Conservation (phyloP, 2,888 invertebrate species). For the Pardosa pseudoannulata region DNA sequence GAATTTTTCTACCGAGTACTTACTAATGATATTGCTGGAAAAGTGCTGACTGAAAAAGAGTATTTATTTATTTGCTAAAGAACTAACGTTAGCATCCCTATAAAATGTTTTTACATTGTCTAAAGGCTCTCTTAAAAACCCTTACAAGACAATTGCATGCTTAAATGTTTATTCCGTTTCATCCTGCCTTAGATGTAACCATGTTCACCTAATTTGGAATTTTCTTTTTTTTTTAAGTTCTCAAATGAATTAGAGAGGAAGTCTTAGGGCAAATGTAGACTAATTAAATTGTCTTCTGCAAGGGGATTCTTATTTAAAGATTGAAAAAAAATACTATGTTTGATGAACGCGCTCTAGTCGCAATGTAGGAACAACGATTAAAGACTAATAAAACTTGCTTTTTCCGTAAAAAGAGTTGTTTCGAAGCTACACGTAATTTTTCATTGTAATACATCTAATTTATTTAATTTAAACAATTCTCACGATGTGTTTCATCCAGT, state of each 20-base stretch:
- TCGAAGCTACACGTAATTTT: not conserved
- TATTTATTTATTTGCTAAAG: slow-evolving; percentile 39
- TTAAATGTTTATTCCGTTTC: slow-evolving; percentile 33
- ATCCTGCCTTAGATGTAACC: not conserved
- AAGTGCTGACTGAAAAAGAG: slow-evolving; percentile 10
- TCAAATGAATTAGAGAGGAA: slow-evolving; percentile 34
- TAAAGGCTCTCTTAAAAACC: slow-evolving; percentile 24
- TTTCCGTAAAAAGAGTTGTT: not conserved
- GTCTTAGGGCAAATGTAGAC: slow-evolving; percentile 30
- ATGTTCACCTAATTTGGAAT: slow-evolving; percentile 38
- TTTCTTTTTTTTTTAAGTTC: slow-evolving; percentile 2
- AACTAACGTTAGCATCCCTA: slow-evolving; percentile 26
- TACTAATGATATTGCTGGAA: slow-evolving; percentile 40
- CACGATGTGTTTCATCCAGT: no score
- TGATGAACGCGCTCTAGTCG: slow-evolving; percentile 15
- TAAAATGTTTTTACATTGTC: slow-evolving; percentile 30
- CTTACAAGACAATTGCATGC: slow-evolving; percentile 12
- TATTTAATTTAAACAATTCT: no score
- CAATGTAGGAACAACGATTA: not conserved
- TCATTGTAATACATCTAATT: not conserved
- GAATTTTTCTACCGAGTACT: slow-evolving; percentile 25
- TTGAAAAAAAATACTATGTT: not conserved
- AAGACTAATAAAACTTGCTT: not conserved
- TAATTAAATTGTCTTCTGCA: slow-evolving; percentile 43
- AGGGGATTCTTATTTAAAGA: not conserved